Base-by-base conservation (phyloP, 2,113 vertebrate species). In the Micronisus gabar region DNA sequence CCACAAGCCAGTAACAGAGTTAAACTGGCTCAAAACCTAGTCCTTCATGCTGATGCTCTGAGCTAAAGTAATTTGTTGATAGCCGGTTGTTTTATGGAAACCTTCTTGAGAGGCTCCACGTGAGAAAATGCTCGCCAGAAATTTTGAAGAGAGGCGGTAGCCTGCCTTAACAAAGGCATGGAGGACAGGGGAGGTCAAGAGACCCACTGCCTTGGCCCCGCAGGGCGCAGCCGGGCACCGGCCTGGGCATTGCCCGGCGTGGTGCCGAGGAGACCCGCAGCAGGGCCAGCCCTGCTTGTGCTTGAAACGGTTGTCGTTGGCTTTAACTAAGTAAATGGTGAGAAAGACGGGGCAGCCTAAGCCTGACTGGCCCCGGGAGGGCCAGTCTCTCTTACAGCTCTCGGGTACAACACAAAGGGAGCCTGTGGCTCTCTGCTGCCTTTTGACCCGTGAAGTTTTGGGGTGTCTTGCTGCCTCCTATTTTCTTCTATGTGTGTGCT, bases 361-460 rank as follows among this genome's bases (percentile, higher is more conserved):
- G 67, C 53, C 16, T 36, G 6, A 13, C 61, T 32, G 4, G 25
- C 61, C 40, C 34, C 2, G 6, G 27, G 17, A 68, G 66, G 47
- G 21, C 30, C 36, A 32, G 25, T 43, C 20, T 25, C 30, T 74
- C 41, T 36, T 43, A 18, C 4, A 23, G 56, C 45, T 83, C 23
- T 36, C 6, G 11, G 30, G 41, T 30, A 58, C 47, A 43, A 13
- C 22, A 43, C 59, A 58, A 19, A 62, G 41, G 38, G 19, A 71
- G 10, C 71, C 30, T 65, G 79, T 43, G 79, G 38, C 48, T 80
- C 41, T 67, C 38, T 15, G 50, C 26, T 86, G 32, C 52, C 18
- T 0, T 62, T 40, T 4, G 11, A 40, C 61, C 26, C 0, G 0
- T 17, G 16, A 20, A 15, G 21, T 9, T 70, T 72, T 67, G 30